Base-by-base conservation (phyloP, 2,888 invertebrate species). In the Athalia cordata region DNA sequence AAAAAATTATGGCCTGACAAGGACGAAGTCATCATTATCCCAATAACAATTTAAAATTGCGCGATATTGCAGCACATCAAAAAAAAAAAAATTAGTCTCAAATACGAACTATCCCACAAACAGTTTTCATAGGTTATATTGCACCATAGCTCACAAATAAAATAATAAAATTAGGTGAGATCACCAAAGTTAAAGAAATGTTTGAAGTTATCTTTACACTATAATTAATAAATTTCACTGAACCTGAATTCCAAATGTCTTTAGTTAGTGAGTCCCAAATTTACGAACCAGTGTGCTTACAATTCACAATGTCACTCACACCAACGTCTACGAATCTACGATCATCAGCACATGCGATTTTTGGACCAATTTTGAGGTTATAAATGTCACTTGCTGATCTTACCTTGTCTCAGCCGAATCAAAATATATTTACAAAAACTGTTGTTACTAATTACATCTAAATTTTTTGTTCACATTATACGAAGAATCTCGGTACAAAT, bases 331-430 rank as follows among this genome's bases (percentile, higher is more conserved):
- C 50, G 49, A 43, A 3, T n/a, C 5, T 13, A 59, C 61, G 8
- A 6, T 65, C 43, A 68, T 15, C 55, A 55, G 50, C 68, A 68
- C 52, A 68, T 68, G 68, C 68, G 68, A 68, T 55, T 52, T 9
- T 52, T 52, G 52, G 52, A 68, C 68, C 29, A 68, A 29, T 68
- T 68, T 68, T 7, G 68, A 68, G 68, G 68, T 68, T 68, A 68
- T 68, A 52, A 68, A 68, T 55, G 68, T 68, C 68, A 55, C n/a
- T 52, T 4, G 15, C n/a, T 50, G 11, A 55, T 55, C 29, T 43
- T 43, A 29, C 9, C 9, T 6, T 52, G 29, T 9, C 29, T 43
- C 5, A 52, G 68, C 11, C 9, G 15, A 55, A 29, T 29, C 11
- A 55, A 9, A 11, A 68, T 29, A n/a, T 4, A 2, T 4, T n/a